Conservation (phyloP, 2,113 vertebrate genomes). For the Rhabdomys dilectus region DNA sequence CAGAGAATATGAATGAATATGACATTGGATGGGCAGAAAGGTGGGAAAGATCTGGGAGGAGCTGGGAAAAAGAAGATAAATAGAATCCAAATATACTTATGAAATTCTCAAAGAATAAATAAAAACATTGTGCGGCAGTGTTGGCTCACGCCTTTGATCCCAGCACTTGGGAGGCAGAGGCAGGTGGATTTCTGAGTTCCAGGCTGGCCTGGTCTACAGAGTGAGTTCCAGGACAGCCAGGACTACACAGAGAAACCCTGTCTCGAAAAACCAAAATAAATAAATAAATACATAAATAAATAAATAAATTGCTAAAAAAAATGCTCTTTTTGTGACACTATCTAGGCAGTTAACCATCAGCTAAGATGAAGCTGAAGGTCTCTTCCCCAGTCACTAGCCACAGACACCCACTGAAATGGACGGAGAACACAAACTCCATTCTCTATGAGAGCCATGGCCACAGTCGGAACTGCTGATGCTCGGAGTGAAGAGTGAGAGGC, state of each 20-base stretch:
- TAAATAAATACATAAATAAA: not conserved
- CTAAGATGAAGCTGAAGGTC: not conserved
- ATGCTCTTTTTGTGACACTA: not conserved
- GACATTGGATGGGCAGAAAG: not conserved
- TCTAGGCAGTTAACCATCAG: not conserved
- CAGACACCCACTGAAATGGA: not conserved
- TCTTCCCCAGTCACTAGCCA: not conserved
- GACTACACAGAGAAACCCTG: no score
- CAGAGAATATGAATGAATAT: not conserved
- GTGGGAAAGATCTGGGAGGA: not conserved
- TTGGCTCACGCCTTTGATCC: no score
- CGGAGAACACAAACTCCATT: not conserved
- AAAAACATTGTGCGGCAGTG: no score
- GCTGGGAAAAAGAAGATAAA: not conserved
- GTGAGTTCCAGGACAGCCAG: no score
- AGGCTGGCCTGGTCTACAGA: no score
- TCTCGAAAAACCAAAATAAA: no score
- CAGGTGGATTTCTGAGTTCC: no score
- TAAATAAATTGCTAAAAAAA: not conserved
- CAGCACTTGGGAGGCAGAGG: no score
- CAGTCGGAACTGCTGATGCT: not conserved
- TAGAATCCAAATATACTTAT: not conserved
- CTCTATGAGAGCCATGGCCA: not conserved
- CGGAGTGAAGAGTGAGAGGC: not conserved
- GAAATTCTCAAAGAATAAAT: not conserved